Evolutionary conservation across 2,113 vertebrate species (phyloP).

Genomic region (Solea solea): DNA sequence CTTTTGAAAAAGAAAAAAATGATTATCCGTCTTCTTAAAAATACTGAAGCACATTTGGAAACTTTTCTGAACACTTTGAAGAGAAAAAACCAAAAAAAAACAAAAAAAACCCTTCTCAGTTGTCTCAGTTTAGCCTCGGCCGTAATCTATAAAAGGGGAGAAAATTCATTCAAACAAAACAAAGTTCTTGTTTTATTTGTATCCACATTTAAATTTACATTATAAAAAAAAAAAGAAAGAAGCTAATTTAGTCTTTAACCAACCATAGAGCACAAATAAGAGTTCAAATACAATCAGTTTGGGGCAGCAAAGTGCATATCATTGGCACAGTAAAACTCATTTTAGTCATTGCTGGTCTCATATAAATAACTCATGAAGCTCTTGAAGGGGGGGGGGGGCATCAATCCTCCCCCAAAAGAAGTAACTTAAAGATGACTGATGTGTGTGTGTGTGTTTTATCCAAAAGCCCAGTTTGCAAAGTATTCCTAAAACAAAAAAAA

Average conservation of each 20-base stretch:
- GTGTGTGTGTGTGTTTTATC: constrained; percentile 14
- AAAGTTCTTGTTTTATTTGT: constrained; percentile 55
- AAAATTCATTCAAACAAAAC: constrained; percentile 52
- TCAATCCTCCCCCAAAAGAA: constrained; percentile 41
- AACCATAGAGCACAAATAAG: constrained; percentile 63
- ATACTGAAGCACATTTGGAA: constrained; percentile 65
- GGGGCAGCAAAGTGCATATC: constrained; percentile 76
- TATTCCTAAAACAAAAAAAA: constrained; percentile 32
- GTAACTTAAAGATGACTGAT: constrained; percentile 62
- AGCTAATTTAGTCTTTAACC: constrained; percentile 69
- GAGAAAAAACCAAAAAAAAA: background rate
- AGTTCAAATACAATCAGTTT: constrained; percentile 73
- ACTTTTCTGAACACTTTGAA: constrained; percentile 45
- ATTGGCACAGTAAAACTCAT: constrained; percentile 73
- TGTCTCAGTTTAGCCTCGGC: constrained; percentile 49
- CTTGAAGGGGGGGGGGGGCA: constrained; percentile 35
- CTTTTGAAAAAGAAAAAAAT: constrained; percentile 60
- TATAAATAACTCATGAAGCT: constrained; percentile 78
- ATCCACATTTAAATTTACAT: constrained; percentile 64
- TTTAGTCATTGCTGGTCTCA: constrained; percentile 71
- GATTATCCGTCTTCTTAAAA: constrained; percentile 74
- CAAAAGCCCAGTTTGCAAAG: constrained; percentile 66
- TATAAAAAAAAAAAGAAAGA: constrained; percentile 53
- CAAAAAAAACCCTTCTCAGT: constrained; percentile 46
- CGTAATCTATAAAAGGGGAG: constrained; percentile 51